Percentiles rank a stretch among this genome's conserved stretches.
Evolutionary conservation across 92 coral and sea anemone genomes (phyloP).

Genomic region (Hydrozoanthus gracilis): DNA sequence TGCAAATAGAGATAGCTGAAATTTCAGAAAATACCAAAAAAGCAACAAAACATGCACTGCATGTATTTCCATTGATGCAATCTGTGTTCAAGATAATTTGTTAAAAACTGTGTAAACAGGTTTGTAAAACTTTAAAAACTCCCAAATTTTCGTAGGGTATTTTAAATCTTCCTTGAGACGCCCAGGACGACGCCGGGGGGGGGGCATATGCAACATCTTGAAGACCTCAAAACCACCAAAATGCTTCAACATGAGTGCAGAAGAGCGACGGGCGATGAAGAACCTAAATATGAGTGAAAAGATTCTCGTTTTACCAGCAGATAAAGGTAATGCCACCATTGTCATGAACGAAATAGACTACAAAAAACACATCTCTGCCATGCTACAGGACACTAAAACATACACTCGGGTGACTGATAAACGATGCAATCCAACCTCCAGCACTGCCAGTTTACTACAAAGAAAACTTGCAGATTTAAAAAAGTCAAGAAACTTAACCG

Average conservation of each 20-base stretch:
- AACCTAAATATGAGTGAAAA: background rate
- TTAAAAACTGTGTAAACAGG: too few relatives aligned
- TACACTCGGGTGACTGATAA: constrained; percentile 15
- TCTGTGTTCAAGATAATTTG: too few relatives aligned
- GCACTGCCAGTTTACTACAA: constrained; percentile 17
- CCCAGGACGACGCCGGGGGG: background rate
- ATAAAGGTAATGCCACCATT: constrained; percentile 27
- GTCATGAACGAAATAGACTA: constrained; percentile 9
- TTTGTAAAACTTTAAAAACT: too few relatives aligned
- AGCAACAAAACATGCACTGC: too few relatives aligned
- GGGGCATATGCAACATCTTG: background rate
- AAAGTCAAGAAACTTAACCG: constrained; percentile 21
- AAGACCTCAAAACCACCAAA: constrained; percentile 15
- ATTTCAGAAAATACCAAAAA: too few relatives aligned
- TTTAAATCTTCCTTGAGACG: too few relatives aligned
- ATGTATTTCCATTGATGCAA: too few relatives aligned
- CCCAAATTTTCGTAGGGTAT: too few relatives aligned
- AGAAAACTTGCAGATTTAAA: background rate
- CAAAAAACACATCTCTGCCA: background rate
- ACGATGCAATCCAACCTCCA: constrained; percentile 31
- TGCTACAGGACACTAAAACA: constrained; percentile 6
- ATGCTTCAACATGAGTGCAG: background rate
- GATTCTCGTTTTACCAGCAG: constrained; percentile 17
- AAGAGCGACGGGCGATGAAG: background rate
- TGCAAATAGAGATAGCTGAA: too few relatives aligned